Percentiles rank a stretch among this genome's conserved stretches.
phyloP scores from a whole-genome alignment of 2,888 invertebrate genomes.

The Euplexia lucipara region DNA sequence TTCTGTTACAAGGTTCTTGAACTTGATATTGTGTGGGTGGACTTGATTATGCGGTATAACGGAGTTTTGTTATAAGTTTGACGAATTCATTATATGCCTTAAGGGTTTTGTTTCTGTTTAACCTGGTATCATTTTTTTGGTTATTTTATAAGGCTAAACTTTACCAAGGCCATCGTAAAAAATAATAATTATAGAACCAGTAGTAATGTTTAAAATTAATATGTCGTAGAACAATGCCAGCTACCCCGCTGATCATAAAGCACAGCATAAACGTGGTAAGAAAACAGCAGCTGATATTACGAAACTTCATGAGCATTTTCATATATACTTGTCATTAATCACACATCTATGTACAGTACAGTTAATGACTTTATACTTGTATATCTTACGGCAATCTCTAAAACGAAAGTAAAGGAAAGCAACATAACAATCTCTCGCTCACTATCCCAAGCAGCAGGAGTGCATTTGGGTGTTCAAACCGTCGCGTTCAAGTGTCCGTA shows the following conservation, averaged over 20 bases:
- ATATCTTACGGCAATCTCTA: not conserved
- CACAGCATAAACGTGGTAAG: not conserved
- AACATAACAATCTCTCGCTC: not conserved
- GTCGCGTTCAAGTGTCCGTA: slow-evolving; percentile 2
- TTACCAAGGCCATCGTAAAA: not conserved
- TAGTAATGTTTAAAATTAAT: not conserved
- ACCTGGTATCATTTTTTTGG: not conserved
- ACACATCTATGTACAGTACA: not conserved
- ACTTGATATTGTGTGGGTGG: slow-evolving; percentile 6
- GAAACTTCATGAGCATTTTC: not conserved
- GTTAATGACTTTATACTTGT: not conserved
- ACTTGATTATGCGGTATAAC: slow-evolving; percentile 1
- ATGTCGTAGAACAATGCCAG: not conserved
- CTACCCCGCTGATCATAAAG: not conserved
- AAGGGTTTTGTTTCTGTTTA: not conserved
- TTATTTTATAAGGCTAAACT: not conserved
- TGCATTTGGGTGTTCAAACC: slow-evolving; percentile 8
- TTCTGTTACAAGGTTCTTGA: slow-evolving; percentile 6
- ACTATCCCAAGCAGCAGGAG: slow-evolving; percentile 1
- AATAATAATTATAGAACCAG: too few relatives aligned
- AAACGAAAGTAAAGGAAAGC: not conserved
- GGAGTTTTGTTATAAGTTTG: slow-evolving; percentile 5
- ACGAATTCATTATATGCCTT: slow-evolving; percentile 13
- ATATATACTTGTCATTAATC: too few relatives aligned
- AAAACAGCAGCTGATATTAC: not conserved